phyloP scores from a whole-genome alignment of 2,113 vertebrate genomes.

The Grammomys surdaster region DNA sequence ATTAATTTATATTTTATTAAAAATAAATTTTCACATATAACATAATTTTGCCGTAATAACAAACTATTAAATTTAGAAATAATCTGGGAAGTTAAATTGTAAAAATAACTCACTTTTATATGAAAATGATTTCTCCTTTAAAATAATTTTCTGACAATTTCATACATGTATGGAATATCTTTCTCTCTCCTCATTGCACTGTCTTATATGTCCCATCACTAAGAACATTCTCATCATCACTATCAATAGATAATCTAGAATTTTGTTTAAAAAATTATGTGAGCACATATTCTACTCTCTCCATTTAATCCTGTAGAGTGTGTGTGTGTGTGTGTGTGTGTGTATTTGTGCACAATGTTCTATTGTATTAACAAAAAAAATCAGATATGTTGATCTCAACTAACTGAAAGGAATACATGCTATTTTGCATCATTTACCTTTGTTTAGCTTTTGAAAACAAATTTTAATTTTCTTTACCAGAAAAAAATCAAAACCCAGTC shows the following conservation, averaged over 20 bases:
- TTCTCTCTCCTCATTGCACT: not conserved
- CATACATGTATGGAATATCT: not conserved
- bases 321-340: too few relatives aligned
- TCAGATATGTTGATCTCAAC: not conserved
- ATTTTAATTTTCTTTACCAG: not conserved
- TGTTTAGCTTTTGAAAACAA: not conserved
- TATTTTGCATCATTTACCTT: not conserved
- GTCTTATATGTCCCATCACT: not conserved
- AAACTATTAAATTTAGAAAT: not conserved
- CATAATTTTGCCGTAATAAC: not conserved
- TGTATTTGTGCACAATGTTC: not conserved
- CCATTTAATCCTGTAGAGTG: not conserved
- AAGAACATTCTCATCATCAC: not conserved
- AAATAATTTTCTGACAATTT: not conserved
- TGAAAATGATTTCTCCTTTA: not conserved
- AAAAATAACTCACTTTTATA: not conserved
- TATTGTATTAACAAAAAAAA: not conserved
- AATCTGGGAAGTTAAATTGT: not conserved
- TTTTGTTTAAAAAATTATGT: not conserved
- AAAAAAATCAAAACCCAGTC: not conserved
- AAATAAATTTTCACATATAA: not conserved
- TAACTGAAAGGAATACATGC: not conserved
- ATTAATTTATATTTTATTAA: not conserved
- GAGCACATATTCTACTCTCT: not conserved
- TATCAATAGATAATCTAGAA: not conserved